Evolutionary conservation across 2,113 vertebrate genomes (phyloP).

Genomic region (Alligator sinensis): DNA sequence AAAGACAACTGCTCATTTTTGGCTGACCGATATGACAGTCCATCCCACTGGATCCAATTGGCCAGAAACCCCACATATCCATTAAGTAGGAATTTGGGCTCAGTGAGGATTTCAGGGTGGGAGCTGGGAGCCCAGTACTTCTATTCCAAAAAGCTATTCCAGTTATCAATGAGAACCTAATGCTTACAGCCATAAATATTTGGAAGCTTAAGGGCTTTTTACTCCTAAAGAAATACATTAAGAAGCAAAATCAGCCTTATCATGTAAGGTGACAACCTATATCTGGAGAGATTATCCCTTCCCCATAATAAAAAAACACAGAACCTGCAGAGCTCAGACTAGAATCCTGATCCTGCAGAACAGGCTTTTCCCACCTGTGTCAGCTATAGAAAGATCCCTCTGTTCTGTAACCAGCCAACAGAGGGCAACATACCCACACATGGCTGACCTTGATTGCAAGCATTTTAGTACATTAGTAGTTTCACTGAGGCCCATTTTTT

Average conservation of each 20-base stretch:
- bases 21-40: not conserved
- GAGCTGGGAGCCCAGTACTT: rapidly evolving
- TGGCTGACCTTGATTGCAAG: not conserved
- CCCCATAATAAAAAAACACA: not conserved
- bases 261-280: not conserved
- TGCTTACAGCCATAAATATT: not conserved
- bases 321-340: rapidly evolving
- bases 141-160: not conserved
- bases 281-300: not conserved
- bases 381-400: not conserved
- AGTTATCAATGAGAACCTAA: not conserved
- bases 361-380: not conserved
- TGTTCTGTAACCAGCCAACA: conserved; percentile 8
- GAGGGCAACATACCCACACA: conserved; percentile 63
- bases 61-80: not conserved
- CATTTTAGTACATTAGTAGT: not conserved
- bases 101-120: rapidly evolving
- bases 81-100: not conserved
- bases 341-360: not conserved
- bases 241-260: not conserved
- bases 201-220: not conserved
- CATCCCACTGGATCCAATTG: not conserved
- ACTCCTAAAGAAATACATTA: not conserved
- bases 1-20: not conserved
- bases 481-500: not conserved